phyloP scores from a whole-genome alignment of 1,140 invertebrate genomes.

The Cylas formicarius region DNA sequence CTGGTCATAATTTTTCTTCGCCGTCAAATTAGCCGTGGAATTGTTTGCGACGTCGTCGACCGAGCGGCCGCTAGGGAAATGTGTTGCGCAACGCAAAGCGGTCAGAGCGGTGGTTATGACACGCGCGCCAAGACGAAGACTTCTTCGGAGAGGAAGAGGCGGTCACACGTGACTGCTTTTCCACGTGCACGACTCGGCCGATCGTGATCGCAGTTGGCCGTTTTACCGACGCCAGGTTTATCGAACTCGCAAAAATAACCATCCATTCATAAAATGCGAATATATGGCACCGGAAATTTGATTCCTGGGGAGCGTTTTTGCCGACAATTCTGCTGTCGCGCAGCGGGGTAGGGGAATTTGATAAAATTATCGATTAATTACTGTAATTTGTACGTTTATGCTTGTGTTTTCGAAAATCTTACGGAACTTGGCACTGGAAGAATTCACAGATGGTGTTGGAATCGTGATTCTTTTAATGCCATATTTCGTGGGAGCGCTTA shows the following conservation, averaged over 20 bases:
- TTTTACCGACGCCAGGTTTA: not conserved
- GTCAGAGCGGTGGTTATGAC: no score
- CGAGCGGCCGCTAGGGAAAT: no score
- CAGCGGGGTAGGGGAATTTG: constrained; percentile 1
- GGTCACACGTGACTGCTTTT: no score
- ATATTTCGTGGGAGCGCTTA: constrained; percentile 40
- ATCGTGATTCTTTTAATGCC: constrained; percentile 48
- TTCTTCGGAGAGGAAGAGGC: no score
- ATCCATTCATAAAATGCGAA: not conserved
- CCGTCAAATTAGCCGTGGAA: no score
- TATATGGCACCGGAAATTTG: not conserved
- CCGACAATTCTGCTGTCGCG: not conserved
- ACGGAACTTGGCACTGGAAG: constrained; percentile 47
- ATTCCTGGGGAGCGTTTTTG: constrained; percentile 6
- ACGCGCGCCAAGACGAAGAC: no score
- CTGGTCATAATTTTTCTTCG: no score
- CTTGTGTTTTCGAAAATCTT: constrained; percentile 17
- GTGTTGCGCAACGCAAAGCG: no score
- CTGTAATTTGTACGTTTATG: constrained; percentile 2
- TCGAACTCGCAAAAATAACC: not conserved
- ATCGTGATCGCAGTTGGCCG: no score
- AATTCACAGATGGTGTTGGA: constrained; percentile 46
- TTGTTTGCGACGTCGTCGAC: no score
- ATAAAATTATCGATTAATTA: not conserved
- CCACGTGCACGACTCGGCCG: no score